These are phyloP conservation scores for Myiotriccus ornatus DNA, from an alignment of 2,797 vertebrate genomes.

Conservation along the genomic window DNA sequence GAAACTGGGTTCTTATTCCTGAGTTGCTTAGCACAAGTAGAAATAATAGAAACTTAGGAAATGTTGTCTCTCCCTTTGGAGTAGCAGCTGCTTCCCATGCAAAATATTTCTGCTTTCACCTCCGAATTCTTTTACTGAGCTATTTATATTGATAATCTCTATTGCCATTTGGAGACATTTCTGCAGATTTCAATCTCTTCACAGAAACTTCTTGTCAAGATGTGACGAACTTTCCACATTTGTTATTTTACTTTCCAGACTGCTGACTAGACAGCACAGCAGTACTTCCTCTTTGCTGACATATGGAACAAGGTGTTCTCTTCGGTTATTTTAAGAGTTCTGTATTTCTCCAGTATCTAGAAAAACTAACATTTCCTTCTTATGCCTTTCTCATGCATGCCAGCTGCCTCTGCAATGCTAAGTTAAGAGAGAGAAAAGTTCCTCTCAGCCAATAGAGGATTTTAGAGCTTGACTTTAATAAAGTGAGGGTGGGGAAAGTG, in stretches of 20 bases:
- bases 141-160: not conserved
- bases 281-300: not conserved
- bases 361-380: not conserved
- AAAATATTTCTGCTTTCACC: not conserved
- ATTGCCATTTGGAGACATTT: not conserved
- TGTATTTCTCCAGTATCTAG: not conserved
- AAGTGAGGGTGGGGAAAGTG: not conserved
- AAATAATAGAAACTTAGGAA: conserved; percentile 4
- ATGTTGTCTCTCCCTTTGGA: not conserved
- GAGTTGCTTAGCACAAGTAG: conserved; percentile 56
- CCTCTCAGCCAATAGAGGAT: not conserved
- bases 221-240: not conserved
- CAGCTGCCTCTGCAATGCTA: not conserved
- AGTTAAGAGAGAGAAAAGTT: not conserved
- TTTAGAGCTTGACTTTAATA: not conserved
- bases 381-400: not conserved
- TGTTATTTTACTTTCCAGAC: not conserved
- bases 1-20: conserved; percentile 45
- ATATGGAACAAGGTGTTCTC: not conserved
- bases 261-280: not conserved
- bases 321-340: not conserved
- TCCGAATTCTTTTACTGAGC: not conserved
- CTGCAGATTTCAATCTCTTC: not conserved
- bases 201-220: not conserved
- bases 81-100: not conserved